Evolutionary conservation across 2,113 vertebrate genomes (phyloP).

Genomic region (Hippocampus zosterae): DNA sequence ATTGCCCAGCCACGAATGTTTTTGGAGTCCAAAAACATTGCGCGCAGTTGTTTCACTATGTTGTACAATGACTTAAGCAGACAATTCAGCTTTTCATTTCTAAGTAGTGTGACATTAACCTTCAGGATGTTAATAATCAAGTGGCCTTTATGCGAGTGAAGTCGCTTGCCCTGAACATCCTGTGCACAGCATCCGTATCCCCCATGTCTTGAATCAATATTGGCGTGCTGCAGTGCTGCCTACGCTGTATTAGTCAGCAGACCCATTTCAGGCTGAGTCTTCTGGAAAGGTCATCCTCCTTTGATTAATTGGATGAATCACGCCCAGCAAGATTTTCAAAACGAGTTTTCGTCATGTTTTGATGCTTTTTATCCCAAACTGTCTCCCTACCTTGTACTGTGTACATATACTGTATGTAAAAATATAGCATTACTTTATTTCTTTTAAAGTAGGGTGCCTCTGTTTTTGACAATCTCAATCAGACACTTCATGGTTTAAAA

Average conservation of each 20-base stretch:
- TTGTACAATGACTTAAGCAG: constrained; percentile 14
- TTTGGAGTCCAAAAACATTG: neutral
- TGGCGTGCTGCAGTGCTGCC: constrained; percentile 42
- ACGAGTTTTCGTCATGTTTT: neutral
- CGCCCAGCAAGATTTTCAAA: constrained; percentile 21
- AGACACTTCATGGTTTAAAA: too few species aligned
- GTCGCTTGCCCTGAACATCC: constrained; percentile 3
- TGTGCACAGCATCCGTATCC: constrained; percentile 20
- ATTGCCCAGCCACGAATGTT: neutral
- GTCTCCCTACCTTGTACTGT: neutral
- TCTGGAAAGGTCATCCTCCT: constrained; percentile 52
- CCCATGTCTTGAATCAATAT: constrained; percentile 55
- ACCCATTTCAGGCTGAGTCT: constrained; percentile 43
- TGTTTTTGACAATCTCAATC: too few species aligned
- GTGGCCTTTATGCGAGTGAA: neutral
- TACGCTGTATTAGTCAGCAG: constrained; percentile 60
- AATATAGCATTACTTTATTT: too few species aligned
- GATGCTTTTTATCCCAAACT: neutral
- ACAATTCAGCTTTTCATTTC: constrained; percentile 26
- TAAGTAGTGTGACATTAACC: constrained; percentile 23
- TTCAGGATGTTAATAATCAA: constrained; percentile 21
- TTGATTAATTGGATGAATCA: constrained; percentile 44
- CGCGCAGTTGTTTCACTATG: neutral
- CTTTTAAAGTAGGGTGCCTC: too few species aligned
- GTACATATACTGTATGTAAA: neutral